These are phyloP conservation scores for Cheilosia variabilis DNA, from an alignment of 2,888 invertebrate species.

Conservation along the genomic window DNA sequence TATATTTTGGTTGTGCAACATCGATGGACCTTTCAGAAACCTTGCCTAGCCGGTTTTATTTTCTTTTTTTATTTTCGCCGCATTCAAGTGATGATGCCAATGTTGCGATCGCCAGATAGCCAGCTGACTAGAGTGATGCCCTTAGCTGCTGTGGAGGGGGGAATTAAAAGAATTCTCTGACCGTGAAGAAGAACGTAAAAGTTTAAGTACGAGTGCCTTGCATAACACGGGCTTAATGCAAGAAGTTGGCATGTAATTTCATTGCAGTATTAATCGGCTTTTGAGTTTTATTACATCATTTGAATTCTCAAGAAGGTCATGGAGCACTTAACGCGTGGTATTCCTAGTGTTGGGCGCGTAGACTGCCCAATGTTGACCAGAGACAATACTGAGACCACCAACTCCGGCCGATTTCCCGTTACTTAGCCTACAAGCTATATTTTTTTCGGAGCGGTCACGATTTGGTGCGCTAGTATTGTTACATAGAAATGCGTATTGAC, in stretches of 20 bases:
- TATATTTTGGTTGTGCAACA: slow-evolving; percentile 55
- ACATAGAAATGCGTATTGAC: too few species aligned
- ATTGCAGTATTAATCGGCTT: not conserved
- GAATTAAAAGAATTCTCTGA: slow-evolving; percentile 26
- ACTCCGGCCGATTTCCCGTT: too few species aligned
- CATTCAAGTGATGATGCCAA: slow-evolving; percentile 21
- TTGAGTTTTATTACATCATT: slow-evolving; percentile 6
- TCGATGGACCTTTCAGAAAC: slow-evolving; percentile 29
- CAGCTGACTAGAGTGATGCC: not conserved
- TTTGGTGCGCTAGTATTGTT: too few species aligned
- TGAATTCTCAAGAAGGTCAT: slow-evolving; percentile 44
- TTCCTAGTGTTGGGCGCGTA: too few species aligned
- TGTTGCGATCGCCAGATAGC: slow-evolving; percentile 3
- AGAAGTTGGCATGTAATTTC: slow-evolving; percentile 8
- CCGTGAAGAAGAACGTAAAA: slow-evolving; percentile 58
- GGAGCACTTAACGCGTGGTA: slow-evolving; percentile 7
- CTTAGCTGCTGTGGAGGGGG: not conserved
- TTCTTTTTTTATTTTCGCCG: not conserved
- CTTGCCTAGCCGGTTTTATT: slow-evolving; percentile 46
- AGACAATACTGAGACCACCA: too few species aligned
- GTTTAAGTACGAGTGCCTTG: slow-evolving; percentile 10
- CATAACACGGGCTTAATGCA: not conserved
- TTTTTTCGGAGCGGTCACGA: too few species aligned
- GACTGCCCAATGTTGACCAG: too few species aligned
- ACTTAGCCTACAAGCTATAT: too few species aligned